Conservation (phyloP, 1,140 invertebrate genomes). For the Phortica variegata region DNA sequence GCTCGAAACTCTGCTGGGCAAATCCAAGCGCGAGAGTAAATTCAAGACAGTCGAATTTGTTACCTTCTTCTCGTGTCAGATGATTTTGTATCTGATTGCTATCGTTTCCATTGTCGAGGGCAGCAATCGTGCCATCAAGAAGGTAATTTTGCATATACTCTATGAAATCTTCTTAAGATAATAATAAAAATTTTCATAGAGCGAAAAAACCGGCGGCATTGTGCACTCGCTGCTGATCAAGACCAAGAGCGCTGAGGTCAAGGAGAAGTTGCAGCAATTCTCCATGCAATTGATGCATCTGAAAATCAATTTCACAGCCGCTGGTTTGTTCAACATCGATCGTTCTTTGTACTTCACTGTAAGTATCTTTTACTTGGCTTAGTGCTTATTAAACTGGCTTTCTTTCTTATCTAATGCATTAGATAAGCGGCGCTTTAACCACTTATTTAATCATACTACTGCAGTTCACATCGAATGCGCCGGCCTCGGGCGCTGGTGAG, state of each 20-base stretch:
- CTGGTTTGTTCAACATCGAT: constrained; percentile 54
- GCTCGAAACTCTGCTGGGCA: constrained; percentile 50
- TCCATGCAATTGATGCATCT: constrained; percentile 51
- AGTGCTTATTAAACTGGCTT: not conserved
- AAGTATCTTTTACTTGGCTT: not conserved
- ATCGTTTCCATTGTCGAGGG: constrained; percentile 54
- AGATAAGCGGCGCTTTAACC: constrained; percentile 53
- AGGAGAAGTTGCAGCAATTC: constrained; percentile 52
- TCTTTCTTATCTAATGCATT: constrained; percentile 2
- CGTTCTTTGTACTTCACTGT: constrained; percentile 54
- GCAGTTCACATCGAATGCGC: constrained; percentile 50
- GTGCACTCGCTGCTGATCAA: constrained; percentile 49
- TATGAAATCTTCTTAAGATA: no score
- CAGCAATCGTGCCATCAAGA: constrained; percentile 51
- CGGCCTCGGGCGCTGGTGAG: constrained; percentile 15
- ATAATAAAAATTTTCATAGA: no score
- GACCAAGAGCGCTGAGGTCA: constrained; percentile 41
- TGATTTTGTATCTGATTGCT: constrained; percentile 51
- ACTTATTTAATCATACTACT: constrained; percentile 53
- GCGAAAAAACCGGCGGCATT: constrained; percentile 50
- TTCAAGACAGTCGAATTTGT: constrained; percentile 54
- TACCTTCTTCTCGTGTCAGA: constrained; percentile 53
- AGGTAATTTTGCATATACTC: no score
- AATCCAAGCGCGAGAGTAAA: constrained; percentile 48
- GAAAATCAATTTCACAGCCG: constrained; percentile 53